Conservation (phyloP, 2,113 vertebrate species). For the Gymnocephalus cernua region DNA sequence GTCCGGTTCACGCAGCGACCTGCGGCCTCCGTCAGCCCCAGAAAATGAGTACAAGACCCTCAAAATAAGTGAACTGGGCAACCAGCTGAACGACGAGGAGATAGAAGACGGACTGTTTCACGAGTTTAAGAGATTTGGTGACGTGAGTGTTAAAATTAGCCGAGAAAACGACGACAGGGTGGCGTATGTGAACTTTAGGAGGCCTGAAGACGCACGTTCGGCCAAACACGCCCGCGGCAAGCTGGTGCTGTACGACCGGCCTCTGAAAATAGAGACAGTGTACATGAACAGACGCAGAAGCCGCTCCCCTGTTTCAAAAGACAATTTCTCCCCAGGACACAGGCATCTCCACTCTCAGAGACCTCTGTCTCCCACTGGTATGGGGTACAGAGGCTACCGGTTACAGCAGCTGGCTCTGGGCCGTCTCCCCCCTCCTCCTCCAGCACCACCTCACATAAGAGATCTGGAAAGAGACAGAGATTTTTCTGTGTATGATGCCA, state of each 20-base stretch:
- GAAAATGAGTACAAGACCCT: constrained; percentile 95
- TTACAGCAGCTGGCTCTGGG: constrained; percentile 94
- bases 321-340: constrained; percentile 83
- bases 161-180: constrained; percentile 92
- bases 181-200: constrained; percentile 95
- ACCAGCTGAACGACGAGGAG: constrained; percentile 94
- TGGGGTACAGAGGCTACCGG: constrained; percentile 93
- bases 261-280: constrained; percentile 93
- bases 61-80: constrained; percentile 95
- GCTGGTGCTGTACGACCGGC: constrained; percentile 94
- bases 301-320: constrained; percentile 91
- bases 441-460: constrained; percentile 82
- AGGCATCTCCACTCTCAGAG: constrained; percentile 86
- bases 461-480: constrained; percentile 91
- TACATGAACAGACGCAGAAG: constrained; percentile 88
- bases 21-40: constrained; percentile 66
- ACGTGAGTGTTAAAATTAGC: constrained; percentile 96
- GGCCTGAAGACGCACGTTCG: constrained; percentile 93
- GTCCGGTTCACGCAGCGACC: constrained; percentile 80
- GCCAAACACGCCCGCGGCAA: constrained; percentile 95
- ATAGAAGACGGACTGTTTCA: constrained; percentile 97
- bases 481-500: constrained; percentile 90
- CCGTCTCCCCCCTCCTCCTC: constrained; percentile 89
- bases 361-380: constrained; percentile 87
- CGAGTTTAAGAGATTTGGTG: constrained; percentile 96